Percentiles rank a stretch among this genome's conserved stretches.
Evolutionary conservation across 1,140 invertebrate species (phyloP).

Genomic region (Drosophila truncata): DNA sequence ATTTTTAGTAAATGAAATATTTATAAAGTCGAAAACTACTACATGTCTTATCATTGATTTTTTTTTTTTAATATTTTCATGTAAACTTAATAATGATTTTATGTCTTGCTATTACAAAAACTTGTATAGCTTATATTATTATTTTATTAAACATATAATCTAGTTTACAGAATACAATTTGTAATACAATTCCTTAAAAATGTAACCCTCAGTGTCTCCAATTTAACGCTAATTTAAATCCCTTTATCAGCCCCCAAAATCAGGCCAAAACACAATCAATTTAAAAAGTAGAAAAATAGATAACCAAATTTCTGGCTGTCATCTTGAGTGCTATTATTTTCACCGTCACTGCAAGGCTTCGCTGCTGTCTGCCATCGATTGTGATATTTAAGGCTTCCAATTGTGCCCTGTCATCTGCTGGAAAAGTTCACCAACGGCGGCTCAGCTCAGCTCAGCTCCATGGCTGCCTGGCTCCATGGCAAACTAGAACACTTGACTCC

Average conservation of each 20-base stretch:
- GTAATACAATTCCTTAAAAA: no score
- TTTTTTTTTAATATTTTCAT: no score
- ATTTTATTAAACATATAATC: background rate
- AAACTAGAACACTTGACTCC: constrained; percentile 57
- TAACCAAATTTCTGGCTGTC: constrained; percentile 4
- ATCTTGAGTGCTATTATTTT: constrained; percentile 21
- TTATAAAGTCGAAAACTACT: background rate
- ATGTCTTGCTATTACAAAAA: no score
- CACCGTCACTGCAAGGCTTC: constrained; percentile 13
- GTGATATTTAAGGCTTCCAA: constrained; percentile 68
- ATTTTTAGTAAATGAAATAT: background rate
- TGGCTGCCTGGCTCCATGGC: constrained; percentile 22
- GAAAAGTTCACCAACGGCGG: constrained; percentile 75
- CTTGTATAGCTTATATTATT: background rate
- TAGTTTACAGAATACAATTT: background rate
- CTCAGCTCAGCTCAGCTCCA: constrained; percentile 12
- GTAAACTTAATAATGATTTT: no score
- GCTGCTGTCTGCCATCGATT: constrained; percentile 40
- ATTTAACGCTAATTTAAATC: background rate
- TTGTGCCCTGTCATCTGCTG: constrained; percentile 39
- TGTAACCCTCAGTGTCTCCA: background rate
- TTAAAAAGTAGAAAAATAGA: constrained; percentile 3
- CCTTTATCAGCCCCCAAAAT: background rate
- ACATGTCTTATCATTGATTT: background rate
- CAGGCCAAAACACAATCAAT: background rate